These are phyloP conservation scores for Epinotia demarniana DNA, from an alignment of 2,888 invertebrate species.

Conservation along the genomic window DNA sequence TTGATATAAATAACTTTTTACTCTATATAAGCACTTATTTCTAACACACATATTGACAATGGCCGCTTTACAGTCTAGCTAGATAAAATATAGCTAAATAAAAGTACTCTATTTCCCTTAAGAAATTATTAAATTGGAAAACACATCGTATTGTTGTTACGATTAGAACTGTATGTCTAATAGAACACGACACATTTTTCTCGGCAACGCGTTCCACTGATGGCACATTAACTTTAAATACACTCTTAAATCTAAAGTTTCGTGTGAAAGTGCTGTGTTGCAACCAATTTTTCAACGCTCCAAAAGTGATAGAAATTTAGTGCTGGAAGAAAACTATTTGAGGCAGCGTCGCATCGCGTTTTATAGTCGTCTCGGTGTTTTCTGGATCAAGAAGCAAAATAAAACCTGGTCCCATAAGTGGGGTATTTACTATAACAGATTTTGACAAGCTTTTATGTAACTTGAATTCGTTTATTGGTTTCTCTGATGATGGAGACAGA, in stretches of 20 bases:
- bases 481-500: too few species aligned
- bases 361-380: not conserved
- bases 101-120: slow-evolving; percentile 11
- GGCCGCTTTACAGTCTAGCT: slow-evolving; percentile 2
- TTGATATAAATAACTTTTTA: too few species aligned
- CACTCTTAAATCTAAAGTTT: slow-evolving; percentile 25
- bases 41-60: too few species aligned
- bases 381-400: not conserved
- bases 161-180: not conserved
- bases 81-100: not conserved
- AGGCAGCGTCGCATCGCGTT: not conserved
- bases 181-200: not conserved
- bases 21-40: too few species aligned
- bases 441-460: too few species aligned
- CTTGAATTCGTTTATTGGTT: too few species aligned
- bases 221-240: slow-evolving; percentile 20
- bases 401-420: too few species aligned
- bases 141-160: not conserved
- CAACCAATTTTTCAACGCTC: slow-evolving; percentile 20
- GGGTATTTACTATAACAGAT: too few species aligned
- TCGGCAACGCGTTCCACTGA: not conserved
- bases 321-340: slow-evolving; percentile 16
- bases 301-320: slow-evolving; percentile 26
- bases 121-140: not conserved
- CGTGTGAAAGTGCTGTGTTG: slow-evolving; percentile 25